Conservation (phyloP, 2,888 invertebrate genomes). For the Lucinisca nassula region DNA sequence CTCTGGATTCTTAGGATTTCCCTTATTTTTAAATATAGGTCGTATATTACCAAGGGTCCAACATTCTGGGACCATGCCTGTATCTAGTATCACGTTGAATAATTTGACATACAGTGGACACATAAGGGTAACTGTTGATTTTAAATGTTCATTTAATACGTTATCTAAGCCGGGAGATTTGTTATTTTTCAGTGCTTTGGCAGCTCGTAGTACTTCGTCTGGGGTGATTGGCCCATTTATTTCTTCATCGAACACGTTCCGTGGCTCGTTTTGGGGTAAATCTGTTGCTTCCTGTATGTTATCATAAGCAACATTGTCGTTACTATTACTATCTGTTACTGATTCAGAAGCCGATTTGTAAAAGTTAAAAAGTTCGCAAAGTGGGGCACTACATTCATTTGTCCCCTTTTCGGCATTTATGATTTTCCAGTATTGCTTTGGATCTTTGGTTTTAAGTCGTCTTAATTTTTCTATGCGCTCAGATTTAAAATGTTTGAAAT, state of each 20-base stretch:
- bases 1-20: not conserved
- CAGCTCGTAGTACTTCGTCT: not conserved
- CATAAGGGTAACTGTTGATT: not conserved
- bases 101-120: not conserved
- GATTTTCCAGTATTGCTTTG: not conserved
- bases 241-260: not conserved
- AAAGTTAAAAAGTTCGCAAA: not conserved
- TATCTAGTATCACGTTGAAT: slow-evolving; percentile 5
- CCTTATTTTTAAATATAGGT: slow-evolving; percentile 26
- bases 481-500: not conserved
- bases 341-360: not conserved
- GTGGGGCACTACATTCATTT: not conserved
- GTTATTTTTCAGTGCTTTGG: slow-evolving; percentile 11
- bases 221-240: not conserved
- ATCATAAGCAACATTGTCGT: not conserved
- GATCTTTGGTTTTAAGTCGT: not conserved
- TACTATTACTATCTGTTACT: not conserved
- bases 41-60: too few species aligned
- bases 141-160: slow-evolving; percentile 8
- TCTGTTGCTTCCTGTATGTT: not conserved
- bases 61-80: slow-evolving; percentile 18
- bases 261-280: not conserved
- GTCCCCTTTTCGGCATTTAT: not conserved
- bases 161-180: slow-evolving; percentile 18
- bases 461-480: not conserved